These are phyloP conservation scores for Lasius fuliginosus DNA, from an alignment of 2,888 invertebrate genomes.

Conservation along the genomic window DNA sequence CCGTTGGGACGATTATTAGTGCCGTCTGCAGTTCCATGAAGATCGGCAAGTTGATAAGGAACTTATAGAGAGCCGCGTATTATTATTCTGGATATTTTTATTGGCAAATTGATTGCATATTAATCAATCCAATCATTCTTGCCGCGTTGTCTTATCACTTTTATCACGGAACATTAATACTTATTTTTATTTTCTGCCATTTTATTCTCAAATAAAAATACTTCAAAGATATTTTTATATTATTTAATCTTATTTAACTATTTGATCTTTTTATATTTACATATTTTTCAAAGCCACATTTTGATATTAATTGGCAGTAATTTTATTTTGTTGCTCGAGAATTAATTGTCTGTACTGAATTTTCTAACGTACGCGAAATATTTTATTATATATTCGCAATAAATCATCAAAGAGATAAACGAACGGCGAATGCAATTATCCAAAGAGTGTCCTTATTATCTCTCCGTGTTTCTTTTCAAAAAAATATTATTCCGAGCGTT, in stretches of 20 bases:
- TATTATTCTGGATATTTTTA: conserved; percentile 33
- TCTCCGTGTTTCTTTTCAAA: conserved; percentile 40
- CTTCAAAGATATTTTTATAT: neutral
- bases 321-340: neutral
- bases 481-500: conserved; percentile 49
- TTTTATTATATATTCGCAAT: neutral
- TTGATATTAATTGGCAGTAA: neutral
- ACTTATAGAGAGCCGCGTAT: conserved; percentile 20
- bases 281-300: neutral
- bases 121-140: neutral
- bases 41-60: conserved; percentile 37
- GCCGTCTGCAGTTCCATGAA: conserved; percentile 51
- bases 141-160: neutral
- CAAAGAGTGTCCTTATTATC: conserved; percentile 38
- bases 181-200: neutral
- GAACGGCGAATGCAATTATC: neutral
- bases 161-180: neutral
- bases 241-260: neutral
- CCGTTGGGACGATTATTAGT: conserved; percentile 75
- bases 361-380: conserved; percentile 8
- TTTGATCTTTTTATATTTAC: neutral
- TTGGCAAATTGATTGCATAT: conserved; percentile 25
- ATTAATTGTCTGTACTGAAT: neutral
- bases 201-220: conserved; percentile 1
- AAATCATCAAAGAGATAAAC: conserved; percentile 8